Percentiles rank a stretch among this genome's conserved stretches.
Conservation (phyloP, 2,888 invertebrate species). For the Charanyca ferruginea region DNA sequence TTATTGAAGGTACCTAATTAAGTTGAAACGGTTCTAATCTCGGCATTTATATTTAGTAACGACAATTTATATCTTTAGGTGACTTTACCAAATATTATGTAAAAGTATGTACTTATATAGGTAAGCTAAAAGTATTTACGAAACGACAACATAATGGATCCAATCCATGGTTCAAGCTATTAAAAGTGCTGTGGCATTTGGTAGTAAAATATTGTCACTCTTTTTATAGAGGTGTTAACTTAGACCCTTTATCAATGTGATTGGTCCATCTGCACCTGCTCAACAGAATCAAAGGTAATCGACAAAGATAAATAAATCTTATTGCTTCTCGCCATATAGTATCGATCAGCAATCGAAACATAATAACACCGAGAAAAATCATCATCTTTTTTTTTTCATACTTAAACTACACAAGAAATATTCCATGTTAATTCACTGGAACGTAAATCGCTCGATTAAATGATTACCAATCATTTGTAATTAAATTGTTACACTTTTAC, state of each 20-base stretch:
- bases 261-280: constrained; percentile 8
- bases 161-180: no score
- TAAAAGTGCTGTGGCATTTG: no score
- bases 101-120: no score
- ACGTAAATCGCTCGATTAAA: constrained; percentile 69
- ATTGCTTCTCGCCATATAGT: constrained; percentile 10
- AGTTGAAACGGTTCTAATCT: constrained; percentile 37
- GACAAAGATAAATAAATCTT: constrained; percentile 19
- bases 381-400: constrained; percentile 38
- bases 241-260: constrained; percentile 16
- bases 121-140: no score
- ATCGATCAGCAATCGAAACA: constrained; percentile 37
- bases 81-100: no score
- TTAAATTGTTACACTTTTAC: constrained; percentile 86
- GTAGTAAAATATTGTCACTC: constrained; percentile 26
- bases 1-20: constrained; percentile 34
- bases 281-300: constrained; percentile 3
- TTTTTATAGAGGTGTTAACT: constrained; percentile 6
- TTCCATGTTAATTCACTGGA: constrained; percentile 70
- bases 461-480: constrained; percentile 73
- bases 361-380: constrained; percentile 33
- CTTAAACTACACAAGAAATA: constrained; percentile 58
- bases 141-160: no score
- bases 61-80: no score
- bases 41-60: constrained; percentile 26